These are phyloP conservation scores for Serripes groenlandicus DNA, from an alignment of 2,888 invertebrate species.

Conservation along the genomic window DNA sequence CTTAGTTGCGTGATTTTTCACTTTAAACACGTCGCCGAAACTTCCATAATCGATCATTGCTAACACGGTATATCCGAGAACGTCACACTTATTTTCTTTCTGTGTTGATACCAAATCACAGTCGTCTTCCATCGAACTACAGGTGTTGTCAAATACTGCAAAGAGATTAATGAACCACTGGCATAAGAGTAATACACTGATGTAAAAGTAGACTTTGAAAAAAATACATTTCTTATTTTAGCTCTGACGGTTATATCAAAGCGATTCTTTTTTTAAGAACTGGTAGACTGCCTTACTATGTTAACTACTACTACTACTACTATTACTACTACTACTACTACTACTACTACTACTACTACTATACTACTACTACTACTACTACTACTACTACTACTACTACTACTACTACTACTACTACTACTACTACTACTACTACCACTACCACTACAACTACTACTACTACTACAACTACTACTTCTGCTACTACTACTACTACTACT, in stretches of 20 bases:
- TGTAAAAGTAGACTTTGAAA: too few species aligned
- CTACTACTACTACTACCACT: conserved; percentile 24
- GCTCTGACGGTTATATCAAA: too few species aligned
- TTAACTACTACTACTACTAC: too few species aligned
- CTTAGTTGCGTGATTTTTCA: conserved; percentile 38
- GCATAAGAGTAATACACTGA: too few species aligned
- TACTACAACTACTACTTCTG: not conserved
- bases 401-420: conserved; percentile 30
- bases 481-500: conserved; percentile 4
- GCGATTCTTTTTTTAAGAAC: too few species aligned
- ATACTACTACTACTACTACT: conserved; percentile 6
- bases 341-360: not conserved
- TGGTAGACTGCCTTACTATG: too few species aligned
- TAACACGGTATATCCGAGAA: conserved; percentile 49
- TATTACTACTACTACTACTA: conserved; percentile 1
- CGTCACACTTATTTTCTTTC: too few species aligned
- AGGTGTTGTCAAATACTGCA: too few species aligned
- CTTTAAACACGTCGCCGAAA: conserved; percentile 71
- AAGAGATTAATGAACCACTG: too few species aligned
- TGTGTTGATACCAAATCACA: too few species aligned
- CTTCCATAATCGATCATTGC: conserved; percentile 69
- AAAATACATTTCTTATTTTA: too few species aligned
- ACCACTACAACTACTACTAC: conserved; percentile 8
- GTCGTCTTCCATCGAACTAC: too few species aligned
- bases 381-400: conserved; percentile 31